A percentile compares a stretch with the other conserved stretches of the same genome.
These are phyloP conservation scores for Mesaphorura yosii DNA, from an alignment of 1,140 invertebrate genomes.

Conservation along the genomic window DNA sequence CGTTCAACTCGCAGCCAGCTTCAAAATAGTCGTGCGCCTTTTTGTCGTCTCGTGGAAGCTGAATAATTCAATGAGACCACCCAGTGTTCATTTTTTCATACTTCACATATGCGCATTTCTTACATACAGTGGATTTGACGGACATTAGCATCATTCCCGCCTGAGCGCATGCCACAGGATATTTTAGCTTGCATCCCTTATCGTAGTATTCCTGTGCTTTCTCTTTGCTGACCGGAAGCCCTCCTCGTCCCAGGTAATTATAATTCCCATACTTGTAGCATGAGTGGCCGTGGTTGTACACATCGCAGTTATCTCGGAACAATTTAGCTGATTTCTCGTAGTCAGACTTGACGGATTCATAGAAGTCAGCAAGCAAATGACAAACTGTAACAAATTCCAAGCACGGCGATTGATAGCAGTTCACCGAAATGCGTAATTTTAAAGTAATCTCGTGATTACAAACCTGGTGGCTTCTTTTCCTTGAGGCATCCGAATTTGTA, in stretches of 20 bases:
- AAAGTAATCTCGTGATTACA: constrained; percentile 13
- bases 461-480: constrained; percentile 70
- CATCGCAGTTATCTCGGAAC: constrained; percentile 72
- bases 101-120: no score
- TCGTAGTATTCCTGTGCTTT: constrained; percentile 57
- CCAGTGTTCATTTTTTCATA: no score
- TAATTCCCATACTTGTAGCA: constrained; percentile 75
- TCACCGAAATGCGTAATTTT: background rate
- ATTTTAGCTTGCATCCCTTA: constrained; percentile 60
- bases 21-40: constrained; percentile 54
- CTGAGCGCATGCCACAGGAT: constrained; percentile 58
- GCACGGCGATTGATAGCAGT: constrained; percentile 2
- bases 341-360: constrained; percentile 67
- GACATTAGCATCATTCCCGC: constrained; percentile 56
- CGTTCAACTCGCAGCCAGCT: constrained; percentile 54
- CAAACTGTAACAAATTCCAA: constrained; percentile 49
- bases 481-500: constrained; percentile 78
- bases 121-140: constrained; percentile 31
- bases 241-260: constrained; percentile 40
- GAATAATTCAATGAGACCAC: no score
- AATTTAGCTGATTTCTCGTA: constrained; percentile 60
- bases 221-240: constrained; percentile 30
- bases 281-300: constrained; percentile 63
- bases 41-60: constrained; percentile 32
- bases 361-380: constrained; percentile 74